phyloP scores from a whole-genome alignment of 64 coral and sea anemone genomes.

The Montipora foliosa region DNA sequence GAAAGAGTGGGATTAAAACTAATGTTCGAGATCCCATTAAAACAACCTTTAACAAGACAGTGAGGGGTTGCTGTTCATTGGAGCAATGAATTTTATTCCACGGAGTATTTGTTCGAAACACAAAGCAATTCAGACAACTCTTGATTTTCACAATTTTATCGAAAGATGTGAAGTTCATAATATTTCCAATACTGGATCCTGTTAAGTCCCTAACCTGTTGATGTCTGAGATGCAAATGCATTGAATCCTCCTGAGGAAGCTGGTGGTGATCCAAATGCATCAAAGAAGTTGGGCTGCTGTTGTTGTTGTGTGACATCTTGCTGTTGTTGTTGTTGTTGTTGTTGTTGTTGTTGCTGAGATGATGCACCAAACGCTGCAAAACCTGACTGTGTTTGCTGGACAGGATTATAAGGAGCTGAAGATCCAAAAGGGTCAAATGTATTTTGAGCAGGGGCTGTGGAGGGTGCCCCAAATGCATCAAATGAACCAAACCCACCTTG shows the following conservation, averaged over 20 bases:
- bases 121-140: too few species aligned
- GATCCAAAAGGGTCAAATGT: slow-evolving; percentile 71
- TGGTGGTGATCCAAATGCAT: slow-evolving; percentile 62
- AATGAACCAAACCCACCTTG: slow-evolving; percentile 67
- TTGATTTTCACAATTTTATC: too few species aligned
- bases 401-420: background rate
- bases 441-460: slow-evolving; percentile 52
- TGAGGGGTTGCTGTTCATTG: too few species aligned
- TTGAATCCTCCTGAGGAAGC: slow-evolving; percentile 64
- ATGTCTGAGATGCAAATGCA: slow-evolving; percentile 63
- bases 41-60: too few species aligned
- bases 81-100: too few species aligned
- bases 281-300: slow-evolving; percentile 64
- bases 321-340: slow-evolving; percentile 36
- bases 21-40: too few species aligned
- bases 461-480: slow-evolving; percentile 66
- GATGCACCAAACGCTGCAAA: slow-evolving; percentile 71
- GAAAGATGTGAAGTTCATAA: too few species aligned
- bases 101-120: too few species aligned
- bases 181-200: too few species aligned
- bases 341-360: slow-evolving; percentile 39
- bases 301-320: slow-evolving; percentile 30
- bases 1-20: too few species aligned
- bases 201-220: slow-evolving; percentile 54
- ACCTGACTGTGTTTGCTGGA: slow-evolving; percentile 59